Base-by-base conservation (phyloP, 1,140 invertebrate genomes). In the Scaptomyza pallida region DNA sequence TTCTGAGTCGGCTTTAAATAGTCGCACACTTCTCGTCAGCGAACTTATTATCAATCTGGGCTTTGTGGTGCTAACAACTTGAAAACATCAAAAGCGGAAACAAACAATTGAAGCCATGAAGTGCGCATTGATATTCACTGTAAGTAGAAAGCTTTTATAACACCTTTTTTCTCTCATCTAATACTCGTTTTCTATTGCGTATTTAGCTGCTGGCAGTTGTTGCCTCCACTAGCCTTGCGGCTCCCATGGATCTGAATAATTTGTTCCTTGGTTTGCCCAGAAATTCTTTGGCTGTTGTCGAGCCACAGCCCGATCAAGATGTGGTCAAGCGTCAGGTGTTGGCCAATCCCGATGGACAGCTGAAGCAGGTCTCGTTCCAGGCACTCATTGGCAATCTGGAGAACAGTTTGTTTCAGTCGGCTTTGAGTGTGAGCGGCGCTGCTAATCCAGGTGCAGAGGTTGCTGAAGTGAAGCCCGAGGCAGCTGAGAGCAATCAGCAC, bases 311-410 rank as follows among this genome's bases (percentile, higher is more conserved):
- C 13, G 43, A 65, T 2, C 71, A 64, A 70, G 72, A 80, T 23
- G 71, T 88, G 26, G 81, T 89, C 15, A 90, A 90, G 54, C 81
- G 89, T 4, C 81, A 89, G 13, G 79, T 83, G 43, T 10, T 45
- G 5, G 55, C 55, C 41, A 90, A 88, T 67, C 16, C 70, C 5
- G 89, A 90, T 56, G 72, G 37, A 12, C 48, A 78, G 56, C 65
- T 90, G 12, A 90, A 90, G 50, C 89, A 89, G 62, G 62, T 90
- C 15, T 90, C 89, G 0, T 78, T 90, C 13, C 71, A 88, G 6
- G 70, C 75, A 4, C 52, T 90, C 8, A 89, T 90, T 37, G 89
- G 85, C 9, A 62, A 90, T 50, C 51, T 90, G 26, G 89, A 90
- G 71, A 63, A 85, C 45, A 89, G 82, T 43, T 45, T 90, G 12